These are phyloP conservation scores for Clepsis dumicolana DNA, from an alignment of 2,888 invertebrate species.

Conservation along the genomic window DNA sequence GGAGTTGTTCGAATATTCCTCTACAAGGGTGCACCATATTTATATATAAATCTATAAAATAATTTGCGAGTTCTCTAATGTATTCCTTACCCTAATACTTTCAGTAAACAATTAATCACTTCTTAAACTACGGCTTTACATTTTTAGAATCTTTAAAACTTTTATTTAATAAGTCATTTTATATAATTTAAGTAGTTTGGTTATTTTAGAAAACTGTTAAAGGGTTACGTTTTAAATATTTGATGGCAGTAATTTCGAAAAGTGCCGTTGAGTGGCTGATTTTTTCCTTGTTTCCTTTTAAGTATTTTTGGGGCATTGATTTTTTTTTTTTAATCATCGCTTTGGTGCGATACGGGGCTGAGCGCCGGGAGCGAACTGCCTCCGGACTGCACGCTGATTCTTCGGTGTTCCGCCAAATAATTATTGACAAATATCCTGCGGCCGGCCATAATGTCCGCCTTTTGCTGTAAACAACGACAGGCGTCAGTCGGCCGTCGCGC, in stretches of 20 bases:
- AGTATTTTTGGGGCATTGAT: slow-evolving; percentile 50
- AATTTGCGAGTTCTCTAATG: slow-evolving; percentile 65
- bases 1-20: slow-evolving; percentile 58
- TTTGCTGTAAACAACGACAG: slow-evolving; percentile 81
- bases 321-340: slow-evolving; percentile 78
- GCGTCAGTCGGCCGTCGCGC: slow-evolving; percentile 48
- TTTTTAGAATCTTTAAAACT: slow-evolving; percentile 42
- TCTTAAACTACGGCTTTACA: slow-evolving; percentile 49
- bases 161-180: slow-evolving; percentile 20
- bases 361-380: slow-evolving; percentile 83
- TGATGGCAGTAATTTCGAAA: slow-evolving; percentile 49
- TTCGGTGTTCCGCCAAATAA: slow-evolving; percentile 87
- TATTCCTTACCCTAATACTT: slow-evolving; percentile 65
- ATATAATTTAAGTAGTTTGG: slow-evolving; percentile 16
- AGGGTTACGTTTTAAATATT: slow-evolving; percentile 40
- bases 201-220: slow-evolving; percentile 45
- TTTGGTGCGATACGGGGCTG: slow-evolving; percentile 84
- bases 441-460: slow-evolving; percentile 86
- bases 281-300: slow-evolving; percentile 51
- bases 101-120: slow-evolving; percentile 65
- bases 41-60: slow-evolving; percentile 70
- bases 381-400: slow-evolving; percentile 86
- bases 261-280: slow-evolving; percentile 42
- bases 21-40: slow-evolving; percentile 80
- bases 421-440: slow-evolving; percentile 87